Base-by-base conservation (phyloP, 2,797 vertebrate genomes). In the Hypotaenidia okinawae region DNA sequence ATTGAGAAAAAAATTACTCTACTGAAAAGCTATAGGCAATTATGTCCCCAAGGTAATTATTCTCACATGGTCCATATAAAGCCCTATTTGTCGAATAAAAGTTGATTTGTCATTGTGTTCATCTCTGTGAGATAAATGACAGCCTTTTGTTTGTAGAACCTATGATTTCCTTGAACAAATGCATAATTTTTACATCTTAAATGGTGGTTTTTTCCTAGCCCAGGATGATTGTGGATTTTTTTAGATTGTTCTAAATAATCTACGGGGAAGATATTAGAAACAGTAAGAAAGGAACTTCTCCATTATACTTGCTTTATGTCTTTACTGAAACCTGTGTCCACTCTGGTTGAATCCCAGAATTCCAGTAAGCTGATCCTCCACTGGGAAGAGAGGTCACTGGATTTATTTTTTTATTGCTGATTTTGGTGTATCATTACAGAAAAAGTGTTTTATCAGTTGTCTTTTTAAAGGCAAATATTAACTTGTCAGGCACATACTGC, bases 381-480 rank as follows among this genome's bases (percentile, higher is more conserved):
- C 68, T 78, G 39, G 21, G 28, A 54, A 62, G 35, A 61, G 52
- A 52, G 54, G 86, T n/a, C 30, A 30, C 33, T 61, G 73, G n/a
- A 62, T 88, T 39, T 13, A 59, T 73, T 58, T 83, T 83, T 54
- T 59, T 67, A 14, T 74, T 87, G 84, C 85, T 69, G 11, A 82
- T 83, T 57, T 72, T 69, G 35, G 39, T 64, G 32, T 57, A 49
- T 61, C 68, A 70, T 24, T 62, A 92, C 64, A 88, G 79, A 59
- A 59, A n/a, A 51, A 14, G 39, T 59, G 17, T 63, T 61, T 62
- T 83, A 68, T 58, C 51, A 39, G 27, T 83, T 73, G 45, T n/a
- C n/a, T 62, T 82, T 75, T 77, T 88, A 63, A 61, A 52, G 67
- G 89, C 55, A 91, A 55, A 77, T 93, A 95, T 66, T 89, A 75